A percentile compares a stretch with the other conserved stretches of the same genome.
Evolutionary conservation across 2,113 vertebrate species (phyloP).

Genomic region (Oreotrochilus melanogaster): DNA sequence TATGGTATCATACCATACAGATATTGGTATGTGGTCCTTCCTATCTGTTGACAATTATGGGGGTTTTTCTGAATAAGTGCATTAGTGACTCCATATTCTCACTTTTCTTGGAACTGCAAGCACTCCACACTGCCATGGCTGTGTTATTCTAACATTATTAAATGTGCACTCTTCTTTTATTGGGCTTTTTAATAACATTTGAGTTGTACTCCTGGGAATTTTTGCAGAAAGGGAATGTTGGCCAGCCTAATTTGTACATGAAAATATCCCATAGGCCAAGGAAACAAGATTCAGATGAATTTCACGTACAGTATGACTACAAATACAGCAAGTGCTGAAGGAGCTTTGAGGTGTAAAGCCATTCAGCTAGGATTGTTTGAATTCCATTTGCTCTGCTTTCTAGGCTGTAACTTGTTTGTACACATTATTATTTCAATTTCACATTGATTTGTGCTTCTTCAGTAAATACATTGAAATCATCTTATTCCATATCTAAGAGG

Average conservation of each 20-base stretch:
- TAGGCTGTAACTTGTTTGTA: not conserved
- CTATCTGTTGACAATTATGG: constrained; percentile 66
- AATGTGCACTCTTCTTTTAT: constrained; percentile 84
- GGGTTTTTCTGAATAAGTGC: constrained; percentile 56
- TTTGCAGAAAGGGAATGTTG: constrained; percentile 80
- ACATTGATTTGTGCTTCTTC: not conserved
- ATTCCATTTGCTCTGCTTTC: not conserved
- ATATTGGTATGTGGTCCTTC: constrained; percentile 52
- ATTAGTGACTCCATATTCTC: constrained; percentile 56
- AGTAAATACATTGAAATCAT: not conserved
- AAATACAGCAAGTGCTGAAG: constrained; percentile 30
- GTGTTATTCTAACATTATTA: constrained; percentile 83
- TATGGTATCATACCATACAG: constrained; percentile 46
- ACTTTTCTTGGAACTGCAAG: constrained; percentile 67
- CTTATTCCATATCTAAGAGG: not conserved
- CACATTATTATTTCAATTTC: not conserved
- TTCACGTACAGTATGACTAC: not conserved
- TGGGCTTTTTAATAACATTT: constrained; percentile 85
- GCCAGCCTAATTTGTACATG: constrained; percentile 84
- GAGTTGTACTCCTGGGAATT: constrained; percentile 81
- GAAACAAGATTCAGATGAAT: constrained; percentile 83
- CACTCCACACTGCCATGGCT: constrained; percentile 58
- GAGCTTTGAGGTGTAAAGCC: constrained; percentile 38
- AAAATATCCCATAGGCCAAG: constrained; percentile 81
- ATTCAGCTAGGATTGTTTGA: not conserved